Conservation (phyloP, 2,113 vertebrate genomes). For the Tenrec ecaudatus region DNA sequence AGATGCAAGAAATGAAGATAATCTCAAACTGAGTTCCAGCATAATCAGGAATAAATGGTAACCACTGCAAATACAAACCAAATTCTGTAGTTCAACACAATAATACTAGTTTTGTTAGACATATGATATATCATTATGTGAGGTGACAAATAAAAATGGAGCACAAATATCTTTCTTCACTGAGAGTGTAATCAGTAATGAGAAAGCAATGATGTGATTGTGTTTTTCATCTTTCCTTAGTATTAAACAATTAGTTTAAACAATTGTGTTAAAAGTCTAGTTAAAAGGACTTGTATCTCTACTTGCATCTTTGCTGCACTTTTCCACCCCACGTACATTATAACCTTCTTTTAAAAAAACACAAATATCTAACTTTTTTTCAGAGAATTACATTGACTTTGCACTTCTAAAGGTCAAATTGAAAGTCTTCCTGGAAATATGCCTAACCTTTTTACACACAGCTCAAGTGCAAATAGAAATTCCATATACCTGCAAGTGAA, state of each 20-base stretch:
- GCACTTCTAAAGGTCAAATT: conserved; percentile 29
- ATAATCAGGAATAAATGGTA: neutral
- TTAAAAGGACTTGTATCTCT: neutral
- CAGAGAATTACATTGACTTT: conserved; percentile 19
- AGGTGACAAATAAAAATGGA: neutral
- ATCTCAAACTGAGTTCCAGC: neutral
- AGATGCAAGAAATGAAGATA: neutral
- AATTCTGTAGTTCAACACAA: neutral
- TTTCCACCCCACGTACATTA: neutral
- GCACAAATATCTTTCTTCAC: neutral
- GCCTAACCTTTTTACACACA: conserved; percentile 31
- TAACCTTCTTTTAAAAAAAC: conserved; percentile 57
- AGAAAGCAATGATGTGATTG: neutral
- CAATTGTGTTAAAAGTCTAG: neutral
- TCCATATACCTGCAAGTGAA: conserved; percentile 13
- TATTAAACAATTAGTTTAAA: conserved; percentile 35
- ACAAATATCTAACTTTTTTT: conserved; percentile 21
- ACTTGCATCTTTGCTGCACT: neutral
- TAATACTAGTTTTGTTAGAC: neutral
- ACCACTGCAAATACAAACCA: neutral
- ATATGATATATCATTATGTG: neutral
- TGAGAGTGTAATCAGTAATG: conserved; percentile 11
- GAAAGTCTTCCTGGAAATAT: conserved; percentile 47
- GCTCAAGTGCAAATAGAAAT: conserved; percentile 43
- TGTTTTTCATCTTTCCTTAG: conserved; percentile 3